These are phyloP conservation scores for Trididemnum nubilum DNA, from an alignment of 23 tunicate species.

Conservation along the genomic window DNA sequence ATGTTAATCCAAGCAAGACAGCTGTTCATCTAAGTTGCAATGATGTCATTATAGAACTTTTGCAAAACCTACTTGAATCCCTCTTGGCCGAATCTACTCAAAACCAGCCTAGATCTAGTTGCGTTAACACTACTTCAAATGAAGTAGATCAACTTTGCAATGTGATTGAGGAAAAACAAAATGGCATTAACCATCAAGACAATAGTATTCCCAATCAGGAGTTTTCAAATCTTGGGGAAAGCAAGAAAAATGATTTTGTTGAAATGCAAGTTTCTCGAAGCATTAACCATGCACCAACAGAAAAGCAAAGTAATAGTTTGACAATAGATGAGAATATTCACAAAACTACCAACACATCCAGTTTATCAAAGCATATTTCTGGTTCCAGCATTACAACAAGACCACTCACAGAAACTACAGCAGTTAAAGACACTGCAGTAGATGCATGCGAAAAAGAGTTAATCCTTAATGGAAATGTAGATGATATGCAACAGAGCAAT, in stretches of 20 bases:
- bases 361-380: background rate
- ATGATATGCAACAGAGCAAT: too few species aligned
- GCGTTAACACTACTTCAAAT: background rate
- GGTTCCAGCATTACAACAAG: background rate
- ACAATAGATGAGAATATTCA: background rate
- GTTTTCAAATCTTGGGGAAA: background rate
- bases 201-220: background rate
- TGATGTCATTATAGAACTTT: conserved; percentile 23
- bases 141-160: background rate
- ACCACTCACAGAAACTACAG: background rate
- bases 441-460: background rate
- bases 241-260: too few species aligned
- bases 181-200: background rate
- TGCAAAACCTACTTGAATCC: conserved; percentile 23
- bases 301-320: too few species aligned
- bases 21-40: conserved; percentile 41
- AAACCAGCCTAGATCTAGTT: background rate
- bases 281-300: background rate
- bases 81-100: background rate
- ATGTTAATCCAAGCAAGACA: conserved; percentile 72
- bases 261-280: background rate
- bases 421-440: background rate
- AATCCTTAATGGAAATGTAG: too few species aligned
- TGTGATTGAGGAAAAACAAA: background rate
- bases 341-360: background rate